Conservation (phyloP, 2,113 vertebrate genomes). For the Apodemus speciosus region DNA sequence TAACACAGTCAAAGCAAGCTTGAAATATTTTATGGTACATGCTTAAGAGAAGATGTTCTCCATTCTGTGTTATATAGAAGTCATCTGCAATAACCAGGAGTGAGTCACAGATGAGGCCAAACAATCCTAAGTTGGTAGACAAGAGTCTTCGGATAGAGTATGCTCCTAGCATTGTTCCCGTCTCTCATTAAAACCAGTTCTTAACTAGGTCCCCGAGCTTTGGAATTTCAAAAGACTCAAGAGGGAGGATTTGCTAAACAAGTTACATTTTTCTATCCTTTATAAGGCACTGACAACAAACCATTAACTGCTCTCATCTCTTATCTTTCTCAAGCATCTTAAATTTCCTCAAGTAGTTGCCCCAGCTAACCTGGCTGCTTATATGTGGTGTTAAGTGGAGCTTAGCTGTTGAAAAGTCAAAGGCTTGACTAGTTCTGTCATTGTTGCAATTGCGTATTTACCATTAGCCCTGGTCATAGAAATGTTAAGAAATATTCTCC, state of each 20-base stretch:
- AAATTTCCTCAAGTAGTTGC: conserved; percentile 6
- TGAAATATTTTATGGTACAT: not conserved
- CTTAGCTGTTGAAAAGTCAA: not conserved
- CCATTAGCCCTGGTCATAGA: not conserved
- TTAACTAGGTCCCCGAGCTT: not conserved
- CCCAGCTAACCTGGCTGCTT: not conserved
- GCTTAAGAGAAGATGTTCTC: not conserved
- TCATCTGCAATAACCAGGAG: not conserved
- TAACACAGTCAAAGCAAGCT: not conserved
- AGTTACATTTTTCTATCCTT: not conserved
- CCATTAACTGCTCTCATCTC: not conserved
- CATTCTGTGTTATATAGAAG: not conserved
- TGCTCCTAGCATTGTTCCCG: not conserved
- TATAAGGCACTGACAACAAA: not conserved
- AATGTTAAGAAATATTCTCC: not conserved
- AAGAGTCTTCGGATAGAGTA: not conserved
- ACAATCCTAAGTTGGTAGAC: not conserved
- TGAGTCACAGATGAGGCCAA: conserved; percentile 6
- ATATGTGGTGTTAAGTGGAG: not conserved
- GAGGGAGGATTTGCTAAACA: not conserved
- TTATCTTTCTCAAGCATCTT: not conserved
- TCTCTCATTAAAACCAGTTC: not conserved
- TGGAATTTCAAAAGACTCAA: not conserved
- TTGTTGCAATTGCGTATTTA: not conserved
- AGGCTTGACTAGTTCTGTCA: not conserved